Conservation (phyloP, 2,113 vertebrate species). For the Xyrauchen texanus region DNA sequence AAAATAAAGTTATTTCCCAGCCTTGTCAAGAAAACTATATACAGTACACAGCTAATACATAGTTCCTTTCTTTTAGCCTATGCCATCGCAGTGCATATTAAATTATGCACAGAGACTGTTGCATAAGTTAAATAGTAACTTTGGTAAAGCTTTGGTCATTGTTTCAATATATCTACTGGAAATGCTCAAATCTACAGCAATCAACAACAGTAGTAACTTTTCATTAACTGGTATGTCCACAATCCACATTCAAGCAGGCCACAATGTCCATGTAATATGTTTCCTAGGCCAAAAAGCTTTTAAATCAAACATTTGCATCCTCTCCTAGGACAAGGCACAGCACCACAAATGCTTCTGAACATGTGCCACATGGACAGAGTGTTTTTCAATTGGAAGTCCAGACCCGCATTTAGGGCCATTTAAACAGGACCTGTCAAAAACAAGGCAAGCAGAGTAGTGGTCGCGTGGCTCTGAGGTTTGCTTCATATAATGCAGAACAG, state of each 20-base stretch:
- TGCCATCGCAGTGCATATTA: too few relatives aligned
- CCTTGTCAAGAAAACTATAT: too few relatives aligned
- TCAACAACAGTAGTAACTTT: not conserved
- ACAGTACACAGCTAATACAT: too few relatives aligned
- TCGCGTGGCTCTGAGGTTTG: constrained; percentile 68
- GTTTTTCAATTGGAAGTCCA: constrained; percentile 64
- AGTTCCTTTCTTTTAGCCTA: too few relatives aligned
- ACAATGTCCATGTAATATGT: constrained; percentile 27
- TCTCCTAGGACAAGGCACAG: not conserved
- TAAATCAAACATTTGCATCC: constrained; percentile 15
- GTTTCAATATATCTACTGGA: not conserved
- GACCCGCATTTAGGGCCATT: constrained; percentile 75
- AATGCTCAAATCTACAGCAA: not conserved
- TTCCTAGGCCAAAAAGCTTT: constrained; percentile 38
- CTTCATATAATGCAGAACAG: constrained; percentile 61
- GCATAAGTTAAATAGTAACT: too few relatives aligned
- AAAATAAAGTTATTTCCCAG: too few relatives aligned
- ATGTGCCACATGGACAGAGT: constrained; percentile 61
- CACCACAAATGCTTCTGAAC: constrained; percentile 50
- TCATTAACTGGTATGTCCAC: not conserved
- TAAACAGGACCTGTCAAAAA: constrained; percentile 72
- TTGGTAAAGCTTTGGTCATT: too few relatives aligned
- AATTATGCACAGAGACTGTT: too few relatives aligned
- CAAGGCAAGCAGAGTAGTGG: constrained; percentile 65
- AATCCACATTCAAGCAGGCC: not conserved